These are phyloP conservation scores for Azemiops feae DNA, from an alignment of 2,113 vertebrate species.

Conservation along the genomic window DNA sequence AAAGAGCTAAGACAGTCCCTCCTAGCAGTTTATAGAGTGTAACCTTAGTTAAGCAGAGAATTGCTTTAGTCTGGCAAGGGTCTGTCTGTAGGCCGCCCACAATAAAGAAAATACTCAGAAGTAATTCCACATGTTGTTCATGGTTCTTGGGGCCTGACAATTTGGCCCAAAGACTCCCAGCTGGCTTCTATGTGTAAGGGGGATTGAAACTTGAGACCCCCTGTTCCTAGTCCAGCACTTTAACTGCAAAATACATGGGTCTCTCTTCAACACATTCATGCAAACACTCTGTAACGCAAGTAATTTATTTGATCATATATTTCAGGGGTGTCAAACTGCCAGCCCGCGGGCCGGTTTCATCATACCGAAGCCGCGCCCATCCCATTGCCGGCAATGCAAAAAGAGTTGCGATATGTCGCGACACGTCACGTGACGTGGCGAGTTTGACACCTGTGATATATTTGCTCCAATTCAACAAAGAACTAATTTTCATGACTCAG, in stretches of 20 bases:
- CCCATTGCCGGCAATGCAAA: too few relatives aligned
- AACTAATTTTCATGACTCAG: neutral
- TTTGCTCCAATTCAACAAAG: neutral
- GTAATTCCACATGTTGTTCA: neutral
- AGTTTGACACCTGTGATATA: neutral
- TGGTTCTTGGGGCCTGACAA: neutral
- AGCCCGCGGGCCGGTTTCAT: too few relatives aligned
- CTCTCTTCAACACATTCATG: neutral
- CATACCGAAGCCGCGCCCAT: too few relatives aligned
- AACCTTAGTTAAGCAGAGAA: neutral
- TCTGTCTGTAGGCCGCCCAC: neutral
- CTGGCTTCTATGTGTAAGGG: neutral
- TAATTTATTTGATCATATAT: neutral
- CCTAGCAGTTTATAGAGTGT: neutral
- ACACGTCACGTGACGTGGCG: too few relatives aligned
- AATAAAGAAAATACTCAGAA: neutral
- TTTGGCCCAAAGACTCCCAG: neutral
- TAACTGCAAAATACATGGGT: neutral
- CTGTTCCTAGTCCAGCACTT: neutral
- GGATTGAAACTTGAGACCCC: neutral
- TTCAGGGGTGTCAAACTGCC: neutral
- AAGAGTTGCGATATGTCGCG: too few relatives aligned
- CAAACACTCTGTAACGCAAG: neutral
- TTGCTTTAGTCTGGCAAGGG: neutral
- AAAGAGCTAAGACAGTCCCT: neutral